phyloP scores from a whole-genome alignment of 2,797 vertebrate genomes.

The Ataeniobius toweri region DNA sequence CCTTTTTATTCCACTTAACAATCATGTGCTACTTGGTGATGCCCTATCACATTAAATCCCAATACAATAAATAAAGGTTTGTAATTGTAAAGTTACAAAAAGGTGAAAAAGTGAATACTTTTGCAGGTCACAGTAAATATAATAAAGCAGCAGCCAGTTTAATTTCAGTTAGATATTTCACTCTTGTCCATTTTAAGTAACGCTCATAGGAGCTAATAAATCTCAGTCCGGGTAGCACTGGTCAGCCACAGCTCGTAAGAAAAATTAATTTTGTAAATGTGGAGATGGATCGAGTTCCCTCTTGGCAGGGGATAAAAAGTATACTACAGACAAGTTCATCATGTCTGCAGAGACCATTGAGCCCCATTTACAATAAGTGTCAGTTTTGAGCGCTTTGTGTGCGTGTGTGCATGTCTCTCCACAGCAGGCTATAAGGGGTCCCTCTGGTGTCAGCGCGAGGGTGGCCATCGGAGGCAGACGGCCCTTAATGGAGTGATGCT shows the following conservation, averaged over 20 bases:
- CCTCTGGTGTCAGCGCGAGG: constrained; percentile 77
- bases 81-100: background rate
- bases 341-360: constrained; percentile 79
- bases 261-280: constrained; percentile 80
- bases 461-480: constrained; percentile 76
- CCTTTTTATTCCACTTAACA: background rate
- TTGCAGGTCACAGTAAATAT: background rate
- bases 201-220: constrained; percentile 61
- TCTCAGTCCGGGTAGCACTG: constrained; percentile 58
- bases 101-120: background rate
- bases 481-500: constrained; percentile 78
- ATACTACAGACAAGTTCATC: constrained; percentile 79
- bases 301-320: constrained; percentile 61
- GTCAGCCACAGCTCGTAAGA: constrained; percentile 72
- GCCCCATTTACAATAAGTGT: constrained; percentile 80
- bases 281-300: constrained; percentile 77
- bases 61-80: background rate
- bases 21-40: background rate
- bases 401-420: constrained; percentile 46
- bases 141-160: constrained; percentile 9
- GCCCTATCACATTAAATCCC: background rate
- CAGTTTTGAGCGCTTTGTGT: constrained; percentile 72
- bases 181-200: constrained; percentile 45
- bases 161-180: constrained; percentile 31
- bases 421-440: constrained; percentile 73